These are phyloP conservation scores for Clitarchus hookeri DNA, from an alignment of 2,888 invertebrate species.

Conservation along the genomic window DNA sequence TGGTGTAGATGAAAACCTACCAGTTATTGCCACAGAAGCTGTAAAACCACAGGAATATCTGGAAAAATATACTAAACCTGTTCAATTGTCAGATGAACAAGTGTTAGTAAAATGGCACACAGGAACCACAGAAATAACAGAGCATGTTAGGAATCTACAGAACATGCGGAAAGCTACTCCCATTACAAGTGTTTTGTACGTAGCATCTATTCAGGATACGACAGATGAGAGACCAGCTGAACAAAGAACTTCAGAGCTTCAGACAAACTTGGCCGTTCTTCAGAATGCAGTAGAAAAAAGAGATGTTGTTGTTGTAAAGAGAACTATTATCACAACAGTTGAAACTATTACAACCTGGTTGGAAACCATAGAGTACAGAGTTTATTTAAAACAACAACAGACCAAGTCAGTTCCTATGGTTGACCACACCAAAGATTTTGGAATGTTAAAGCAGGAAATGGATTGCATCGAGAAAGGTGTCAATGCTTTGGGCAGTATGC, in stretches of 20 bases:
- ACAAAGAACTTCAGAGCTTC: conserved; percentile 62
- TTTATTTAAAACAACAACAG: conserved; percentile 65
- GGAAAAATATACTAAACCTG: neutral
- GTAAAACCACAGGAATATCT: neutral
- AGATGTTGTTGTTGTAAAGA: conserved; percentile 66
- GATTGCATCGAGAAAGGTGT: conserved; percentile 65
- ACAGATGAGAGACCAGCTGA: conserved; percentile 61
- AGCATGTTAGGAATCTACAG: conserved; percentile 61
- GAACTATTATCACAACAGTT: conserved; percentile 72
- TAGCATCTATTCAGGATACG: conserved; percentile 63
- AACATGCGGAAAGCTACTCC: conserved; percentile 60
- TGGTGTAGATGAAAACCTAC: neutral
- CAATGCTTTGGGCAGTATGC: conserved; percentile 60
- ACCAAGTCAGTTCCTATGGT: conserved; percentile 61
- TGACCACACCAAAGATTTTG: conserved; percentile 34
- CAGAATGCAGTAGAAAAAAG: conserved; percentile 63
- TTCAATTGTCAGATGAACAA: conserved; percentile 19
- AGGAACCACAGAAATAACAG: conserved; percentile 59
- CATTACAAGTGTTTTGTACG: conserved; percentile 65
- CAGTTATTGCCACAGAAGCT: neutral
- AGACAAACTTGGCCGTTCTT: conserved; percentile 63
- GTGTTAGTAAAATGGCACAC: conserved; percentile 56
- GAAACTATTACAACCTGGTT: conserved; percentile 84
- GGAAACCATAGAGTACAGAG: conserved; percentile 81
- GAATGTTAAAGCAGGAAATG: conserved; percentile 64